Base-by-base conservation (phyloP, 2,113 vertebrate genomes). In the Leptodactylus fuscus region DNA sequence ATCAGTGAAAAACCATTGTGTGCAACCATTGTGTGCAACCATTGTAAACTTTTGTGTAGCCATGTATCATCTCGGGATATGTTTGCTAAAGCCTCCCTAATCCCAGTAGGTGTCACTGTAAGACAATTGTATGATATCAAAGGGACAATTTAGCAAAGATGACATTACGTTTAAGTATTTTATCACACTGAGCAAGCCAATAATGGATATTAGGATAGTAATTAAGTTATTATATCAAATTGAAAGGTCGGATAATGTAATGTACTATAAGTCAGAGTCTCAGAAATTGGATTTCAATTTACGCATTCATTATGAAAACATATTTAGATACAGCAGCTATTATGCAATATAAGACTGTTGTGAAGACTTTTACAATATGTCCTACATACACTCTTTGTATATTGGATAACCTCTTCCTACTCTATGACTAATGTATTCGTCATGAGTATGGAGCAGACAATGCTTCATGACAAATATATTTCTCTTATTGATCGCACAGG, bases 41-140 rank as follows among this genome's bases (percentile, higher is more conserved):
- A 44, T 16, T 4, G 18, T 8, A 75, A 75, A 49, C 27, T 18
- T 49, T 4, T 16, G 16, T 49, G 9, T 32, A 48, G 48, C 20
- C 74, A 55, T 20, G 38, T 44, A 27, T 62, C 38, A 81, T 67
- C 80, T 34, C 60, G 80, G 80, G 22, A 83, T 29, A 51, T 44
- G 34, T 38, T 41, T 58, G 34, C 58, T 83, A 65, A 82, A 84
- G 48, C 67, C 20, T 69, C 4, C 46, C 2, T 41, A 69, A 69
- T 85, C 74, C 83, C 83, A 85, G 83, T 78, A 85, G 83, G 83
- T 85, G 83, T 85, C 83, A 85, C 83, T 85, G 75, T 69, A 78
- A 46, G 44, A 85, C 83, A 85, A 76, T 85, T 20, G 11, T 36
- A 82, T 32, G 44, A 24, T 69, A 65, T 49, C 74, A 69, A 67